These are phyloP conservation scores for Pemphigus obesinymphae DNA, from an alignment of 1,140 invertebrate genomes.

Conservation along the genomic window DNA sequence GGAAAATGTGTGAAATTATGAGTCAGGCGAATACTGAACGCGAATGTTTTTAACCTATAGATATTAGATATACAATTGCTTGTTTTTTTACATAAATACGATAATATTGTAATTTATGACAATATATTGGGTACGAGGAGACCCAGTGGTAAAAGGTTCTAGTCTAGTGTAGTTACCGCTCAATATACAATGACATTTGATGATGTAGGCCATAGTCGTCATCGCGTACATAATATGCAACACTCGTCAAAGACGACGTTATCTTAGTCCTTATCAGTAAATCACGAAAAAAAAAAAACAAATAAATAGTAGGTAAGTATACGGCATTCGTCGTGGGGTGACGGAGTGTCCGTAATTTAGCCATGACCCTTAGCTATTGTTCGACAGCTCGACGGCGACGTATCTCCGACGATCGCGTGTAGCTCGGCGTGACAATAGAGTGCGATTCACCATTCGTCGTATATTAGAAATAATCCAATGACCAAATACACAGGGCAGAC, in stretches of 20 bases:
- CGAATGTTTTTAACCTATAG: too few species aligned
- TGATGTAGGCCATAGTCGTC: background rate
- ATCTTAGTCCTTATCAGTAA: background rate
- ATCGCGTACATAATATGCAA: background rate
- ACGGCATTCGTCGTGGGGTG: background rate
- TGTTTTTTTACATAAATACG: too few species aligned
- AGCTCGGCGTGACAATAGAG: background rate
- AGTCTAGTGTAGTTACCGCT: too few species aligned
- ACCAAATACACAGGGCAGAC: background rate
- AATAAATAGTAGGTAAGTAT: background rate
- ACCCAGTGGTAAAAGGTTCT: too few species aligned
- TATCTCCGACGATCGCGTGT: background rate
- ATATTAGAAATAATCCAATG: background rate
- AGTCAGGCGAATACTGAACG: too few species aligned
- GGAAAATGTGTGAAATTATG: too few species aligned
- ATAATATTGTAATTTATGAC: too few species aligned
- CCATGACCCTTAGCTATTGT: slow-evolving; percentile 13
- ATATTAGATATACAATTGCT: too few species aligned
- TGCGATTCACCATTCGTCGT: background rate
- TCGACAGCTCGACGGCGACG: background rate
- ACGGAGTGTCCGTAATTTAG: background rate
- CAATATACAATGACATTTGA: background rate
- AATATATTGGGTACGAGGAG: too few species aligned
- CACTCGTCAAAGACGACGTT: background rate
- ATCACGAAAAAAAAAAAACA: background rate